Evolutionary conservation across 2,888 invertebrate genomes (phyloP).

Genomic region (Augiades crinisus): DNA sequence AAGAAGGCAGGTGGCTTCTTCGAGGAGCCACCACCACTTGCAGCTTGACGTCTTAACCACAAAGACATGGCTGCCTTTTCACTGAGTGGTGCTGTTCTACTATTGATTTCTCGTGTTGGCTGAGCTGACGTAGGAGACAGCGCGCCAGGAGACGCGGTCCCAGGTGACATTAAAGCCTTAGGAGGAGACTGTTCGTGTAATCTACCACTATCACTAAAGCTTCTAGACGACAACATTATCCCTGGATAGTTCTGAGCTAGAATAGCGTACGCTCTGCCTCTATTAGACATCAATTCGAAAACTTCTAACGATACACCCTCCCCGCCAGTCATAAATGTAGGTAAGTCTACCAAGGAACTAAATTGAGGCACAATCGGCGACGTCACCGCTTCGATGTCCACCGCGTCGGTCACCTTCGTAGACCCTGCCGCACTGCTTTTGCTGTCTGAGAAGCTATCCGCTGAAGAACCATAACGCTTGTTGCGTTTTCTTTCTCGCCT

Average conservation of each 20-base stretch:
- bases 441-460: conserved; percentile 86
- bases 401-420: conserved; percentile 58
- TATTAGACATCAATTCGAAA: conserved; percentile 85
- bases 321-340: conserved; percentile 90
- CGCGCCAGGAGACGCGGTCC: conserved; percentile 45
- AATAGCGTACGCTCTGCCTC: conserved; percentile 86
- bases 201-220: conserved; percentile 85
- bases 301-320: conserved; percentile 90
- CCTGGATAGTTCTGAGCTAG: conserved; percentile 88
- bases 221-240: conserved; percentile 85
- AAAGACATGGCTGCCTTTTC: conserved; percentile 77
- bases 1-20: conserved; percentile 85
- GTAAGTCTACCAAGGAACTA: conserved; percentile 91
- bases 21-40: conserved; percentile 46
- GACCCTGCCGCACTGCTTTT: conserved; percentile 85
- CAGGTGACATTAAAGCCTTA: conserved; percentile 54
- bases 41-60: conserved; percentile 79
- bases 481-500: conserved; percentile 80
- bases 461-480: conserved; percentile 83
- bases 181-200: conserved; percentile 67
- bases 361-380: conserved; percentile 78
- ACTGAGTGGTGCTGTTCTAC: conserved; percentile 43
- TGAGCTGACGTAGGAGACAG: conserved; percentile 51
- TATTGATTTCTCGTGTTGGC: conserved; percentile 40
- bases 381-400: conserved; percentile 60